These are phyloP conservation scores for Formica selysi DNA, from an alignment of 1,140 invertebrate species.

Conservation along the genomic window DNA sequence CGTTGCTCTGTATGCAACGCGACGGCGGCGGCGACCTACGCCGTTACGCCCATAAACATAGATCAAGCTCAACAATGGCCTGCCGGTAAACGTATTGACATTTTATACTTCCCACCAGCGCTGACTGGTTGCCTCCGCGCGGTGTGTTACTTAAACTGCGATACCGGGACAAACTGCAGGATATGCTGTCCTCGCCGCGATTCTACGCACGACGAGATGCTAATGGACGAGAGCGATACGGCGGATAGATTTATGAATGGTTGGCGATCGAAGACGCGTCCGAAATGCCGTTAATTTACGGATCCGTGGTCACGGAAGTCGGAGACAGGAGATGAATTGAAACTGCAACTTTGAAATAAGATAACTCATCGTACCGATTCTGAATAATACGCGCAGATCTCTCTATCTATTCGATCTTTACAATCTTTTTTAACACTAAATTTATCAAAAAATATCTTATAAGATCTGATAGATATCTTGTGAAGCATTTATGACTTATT, in stretches of 20 bases:
- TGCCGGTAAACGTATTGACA: slow-evolving; percentile 82
- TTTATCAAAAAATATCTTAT: not conserved
- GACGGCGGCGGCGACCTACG: slow-evolving; percentile 36
- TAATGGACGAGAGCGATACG: slow-evolving; percentile 80
- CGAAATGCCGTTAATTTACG: slow-evolving; percentile 5
- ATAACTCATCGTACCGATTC: not conserved
- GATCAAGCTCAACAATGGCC: slow-evolving; percentile 80
- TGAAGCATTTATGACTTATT: not conserved
- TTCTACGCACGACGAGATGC: slow-evolving; percentile 80
- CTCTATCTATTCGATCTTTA: not conserved
- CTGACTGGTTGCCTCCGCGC: slow-evolving; percentile 73
- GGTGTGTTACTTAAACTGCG: slow-evolving; percentile 80
- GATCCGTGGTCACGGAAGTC: not conserved
- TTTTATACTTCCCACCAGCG: slow-evolving; percentile 76
- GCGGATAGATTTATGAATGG: slow-evolving; percentile 58
- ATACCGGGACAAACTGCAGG: slow-evolving; percentile 78
- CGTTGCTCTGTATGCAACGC: slow-evolving; percentile 50
- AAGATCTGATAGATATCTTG: not conserved
- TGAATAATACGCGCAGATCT: not conserved
- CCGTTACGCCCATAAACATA: slow-evolving; percentile 77
- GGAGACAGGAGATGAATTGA: slow-evolving; percentile 2
- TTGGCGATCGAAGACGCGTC: slow-evolving; percentile 29
- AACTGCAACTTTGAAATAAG: not conserved
- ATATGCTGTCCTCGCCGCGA: slow-evolving; percentile 74
- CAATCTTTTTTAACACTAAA: not conserved